Evolutionary conservation across 2,888 invertebrate genomes (phyloP).

Genomic region (Nyleta sp.): DNA sequence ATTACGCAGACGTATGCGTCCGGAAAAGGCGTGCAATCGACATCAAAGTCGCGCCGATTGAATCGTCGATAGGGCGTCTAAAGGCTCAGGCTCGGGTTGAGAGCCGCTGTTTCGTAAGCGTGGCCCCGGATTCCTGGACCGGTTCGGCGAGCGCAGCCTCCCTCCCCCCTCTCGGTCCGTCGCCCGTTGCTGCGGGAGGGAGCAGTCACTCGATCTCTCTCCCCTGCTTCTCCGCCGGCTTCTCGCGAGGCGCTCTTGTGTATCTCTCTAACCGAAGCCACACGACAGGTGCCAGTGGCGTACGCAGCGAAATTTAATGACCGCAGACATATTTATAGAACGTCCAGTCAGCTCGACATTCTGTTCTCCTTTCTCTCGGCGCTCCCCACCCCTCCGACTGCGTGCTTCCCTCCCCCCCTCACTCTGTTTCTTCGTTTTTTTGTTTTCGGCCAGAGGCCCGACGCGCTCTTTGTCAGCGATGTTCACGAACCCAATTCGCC

Average conservation of each 20-base stretch:
- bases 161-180: slow-evolving; percentile 59
- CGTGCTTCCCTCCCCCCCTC: too few species aligned
- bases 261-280: slow-evolving; percentile 75
- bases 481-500: slow-evolving; percentile 5
- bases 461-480: slow-evolving; percentile 35
- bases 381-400: too few species aligned
- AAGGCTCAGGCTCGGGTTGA: slow-evolving; percentile 69
- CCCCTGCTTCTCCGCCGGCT: slow-evolving; percentile 35
- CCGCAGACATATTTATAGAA: slow-evolving; percentile 72
- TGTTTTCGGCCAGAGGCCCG: too few species aligned
- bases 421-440: too few species aligned
- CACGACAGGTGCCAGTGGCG: slow-evolving; percentile 81
- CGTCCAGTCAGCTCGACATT: slow-evolving; percentile 56
- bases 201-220: slow-evolving; percentile 69
- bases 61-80: slow-evolving; percentile 50
- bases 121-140: slow-evolving; percentile 82
- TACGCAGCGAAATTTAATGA: slow-evolving; percentile 77
- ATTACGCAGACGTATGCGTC: slow-evolving; percentile 34
- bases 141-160: slow-evolving; percentile 75
- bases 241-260: slow-evolving; percentile 56
- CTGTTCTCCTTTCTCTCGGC: slow-evolving; percentile 54
- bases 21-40: slow-evolving; percentile 55
- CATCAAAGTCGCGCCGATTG: slow-evolving; percentile 54
- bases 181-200: too few species aligned
- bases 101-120: slow-evolving; percentile 79